These are phyloP conservation scores for Myodes glareolus DNA, from an alignment of 2,113 vertebrate genomes.

Conservation along the genomic window DNA sequence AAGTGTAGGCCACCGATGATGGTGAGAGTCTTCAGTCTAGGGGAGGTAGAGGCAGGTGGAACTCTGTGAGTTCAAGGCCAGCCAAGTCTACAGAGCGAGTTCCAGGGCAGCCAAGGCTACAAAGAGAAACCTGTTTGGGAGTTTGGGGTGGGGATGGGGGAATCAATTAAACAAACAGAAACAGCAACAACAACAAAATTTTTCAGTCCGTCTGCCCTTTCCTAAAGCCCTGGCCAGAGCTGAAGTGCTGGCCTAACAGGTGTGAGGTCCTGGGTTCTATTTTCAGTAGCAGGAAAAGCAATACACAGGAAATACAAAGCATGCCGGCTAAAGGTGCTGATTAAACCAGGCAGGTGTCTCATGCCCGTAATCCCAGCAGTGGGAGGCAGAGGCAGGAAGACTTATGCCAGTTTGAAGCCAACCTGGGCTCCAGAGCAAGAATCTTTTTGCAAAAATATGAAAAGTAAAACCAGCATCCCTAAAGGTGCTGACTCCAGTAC, in stretches of 20 bases:
- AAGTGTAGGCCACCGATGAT: not conserved
- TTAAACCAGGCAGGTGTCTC: not conserved
- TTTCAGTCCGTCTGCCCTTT: not conserved
- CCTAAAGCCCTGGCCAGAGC: not conserved
- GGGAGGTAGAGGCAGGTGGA: not conserved
- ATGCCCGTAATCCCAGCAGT: not conserved
- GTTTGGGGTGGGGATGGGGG: too few relatives aligned
- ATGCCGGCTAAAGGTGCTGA: not conserved
- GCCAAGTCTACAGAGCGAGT: not conserved
- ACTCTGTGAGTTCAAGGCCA: not conserved
- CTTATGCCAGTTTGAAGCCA: not conserved
- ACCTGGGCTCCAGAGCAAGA: not conserved
- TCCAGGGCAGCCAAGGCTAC: not conserved
- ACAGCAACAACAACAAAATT: not conserved
- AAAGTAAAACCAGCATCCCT: not conserved
- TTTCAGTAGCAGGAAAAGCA: not conserved
- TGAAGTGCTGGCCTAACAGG: not conserved
- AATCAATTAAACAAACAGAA: not conserved
- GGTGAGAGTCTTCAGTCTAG: not conserved
- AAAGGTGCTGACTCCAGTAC: not conserved
- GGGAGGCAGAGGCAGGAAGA: not conserved
- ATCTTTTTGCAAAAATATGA: too few relatives aligned
- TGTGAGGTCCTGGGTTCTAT: not conserved
- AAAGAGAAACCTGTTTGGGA: not conserved
- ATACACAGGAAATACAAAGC: too few relatives aligned